A percentile compares a stretch with the other conserved stretches of the same genome.
These are phyloP conservation scores for Buceros bicornis DNA, from an alignment of 2,797 vertebrate genomes.

Conservation along the genomic window DNA sequence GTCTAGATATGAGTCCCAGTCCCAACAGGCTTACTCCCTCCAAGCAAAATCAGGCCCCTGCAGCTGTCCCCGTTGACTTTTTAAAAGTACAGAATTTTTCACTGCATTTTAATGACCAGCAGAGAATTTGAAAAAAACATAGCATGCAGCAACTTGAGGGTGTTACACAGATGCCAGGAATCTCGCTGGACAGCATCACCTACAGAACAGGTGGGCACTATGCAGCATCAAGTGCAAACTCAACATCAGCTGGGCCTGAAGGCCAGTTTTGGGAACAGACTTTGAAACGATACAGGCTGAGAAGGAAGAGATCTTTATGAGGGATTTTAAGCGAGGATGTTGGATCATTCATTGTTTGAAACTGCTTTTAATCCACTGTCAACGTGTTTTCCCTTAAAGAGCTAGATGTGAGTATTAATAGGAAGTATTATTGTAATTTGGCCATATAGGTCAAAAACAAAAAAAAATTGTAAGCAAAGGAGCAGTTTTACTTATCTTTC, in stretches of 20 bases:
- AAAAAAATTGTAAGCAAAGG: background rate
- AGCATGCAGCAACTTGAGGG: background rate
- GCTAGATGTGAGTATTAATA: background rate
- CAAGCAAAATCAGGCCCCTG: background rate
- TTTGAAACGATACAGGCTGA: background rate
- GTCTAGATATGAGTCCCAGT: background rate
- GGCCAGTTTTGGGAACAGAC: background rate
- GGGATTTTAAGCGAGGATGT: background rate
- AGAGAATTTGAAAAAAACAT: background rate
- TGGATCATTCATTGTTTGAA: background rate
- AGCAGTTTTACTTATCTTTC: background rate
- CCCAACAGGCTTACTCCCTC: background rate
- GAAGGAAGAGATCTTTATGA: background rate
- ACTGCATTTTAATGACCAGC: slow-evolving; percentile 1
- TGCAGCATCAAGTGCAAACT: background rate
- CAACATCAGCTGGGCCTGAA: background rate
- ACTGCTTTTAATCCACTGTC: background rate
- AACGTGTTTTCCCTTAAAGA: background rate
- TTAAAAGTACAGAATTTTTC: background rate
- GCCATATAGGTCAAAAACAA: background rate
- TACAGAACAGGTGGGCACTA: background rate
- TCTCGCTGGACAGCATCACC: background rate
- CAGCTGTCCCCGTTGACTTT: background rate
- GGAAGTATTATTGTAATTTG: background rate
- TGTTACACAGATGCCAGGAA: background rate